A percentile compares a stretch with the other conserved stretches of the same genome.
Evolutionary conservation across 2,797 vertebrate species (phyloP).

Genomic region (Mus minutoides): DNA sequence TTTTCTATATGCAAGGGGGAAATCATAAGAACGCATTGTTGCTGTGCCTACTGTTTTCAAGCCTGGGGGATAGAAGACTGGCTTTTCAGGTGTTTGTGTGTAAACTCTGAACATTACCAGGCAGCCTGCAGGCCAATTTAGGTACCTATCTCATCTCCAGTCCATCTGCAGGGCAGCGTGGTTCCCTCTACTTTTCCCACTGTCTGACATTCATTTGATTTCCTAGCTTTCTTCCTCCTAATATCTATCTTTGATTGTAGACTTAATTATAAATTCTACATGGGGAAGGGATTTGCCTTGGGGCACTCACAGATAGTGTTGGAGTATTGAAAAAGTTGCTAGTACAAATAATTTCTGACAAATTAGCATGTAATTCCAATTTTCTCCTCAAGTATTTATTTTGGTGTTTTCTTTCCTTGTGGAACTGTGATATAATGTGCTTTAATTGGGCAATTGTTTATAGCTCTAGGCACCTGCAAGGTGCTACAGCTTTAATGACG

Average conservation of each 20-base stretch:
- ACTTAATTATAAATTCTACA: conserved; percentile 22
- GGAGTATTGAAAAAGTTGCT: not conserved
- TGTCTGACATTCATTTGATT: not conserved
- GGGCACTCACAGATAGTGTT: not conserved
- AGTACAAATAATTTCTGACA: conserved; percentile 14
- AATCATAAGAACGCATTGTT: conserved; percentile 42
- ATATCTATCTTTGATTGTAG: not conserved
- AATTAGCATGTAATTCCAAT: not conserved
- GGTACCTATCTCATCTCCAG: not conserved
- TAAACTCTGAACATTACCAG: not conserved
- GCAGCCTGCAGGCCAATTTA: conserved; percentile 7
- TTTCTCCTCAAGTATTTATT: conserved; percentile 39
- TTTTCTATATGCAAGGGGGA: conserved; percentile 12
- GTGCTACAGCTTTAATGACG: conserved; percentile 25
- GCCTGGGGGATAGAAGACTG: not conserved
- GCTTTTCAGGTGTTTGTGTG: conserved; percentile 5
- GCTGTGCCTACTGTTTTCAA: conserved; percentile 6
- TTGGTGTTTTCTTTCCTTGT: not conserved
- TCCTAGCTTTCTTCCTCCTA: not conserved
- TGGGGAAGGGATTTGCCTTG: not conserved
- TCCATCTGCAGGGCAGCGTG: not conserved
- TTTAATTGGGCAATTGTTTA: conserved; percentile 41
- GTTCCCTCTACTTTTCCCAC: conserved; percentile 23
- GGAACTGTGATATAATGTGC: not conserved
- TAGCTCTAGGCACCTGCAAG: not conserved